These are phyloP conservation scores for Paramormyrops kingsleyae DNA, from an alignment of 2,113 vertebrate genomes.

Conservation along the genomic window DNA sequence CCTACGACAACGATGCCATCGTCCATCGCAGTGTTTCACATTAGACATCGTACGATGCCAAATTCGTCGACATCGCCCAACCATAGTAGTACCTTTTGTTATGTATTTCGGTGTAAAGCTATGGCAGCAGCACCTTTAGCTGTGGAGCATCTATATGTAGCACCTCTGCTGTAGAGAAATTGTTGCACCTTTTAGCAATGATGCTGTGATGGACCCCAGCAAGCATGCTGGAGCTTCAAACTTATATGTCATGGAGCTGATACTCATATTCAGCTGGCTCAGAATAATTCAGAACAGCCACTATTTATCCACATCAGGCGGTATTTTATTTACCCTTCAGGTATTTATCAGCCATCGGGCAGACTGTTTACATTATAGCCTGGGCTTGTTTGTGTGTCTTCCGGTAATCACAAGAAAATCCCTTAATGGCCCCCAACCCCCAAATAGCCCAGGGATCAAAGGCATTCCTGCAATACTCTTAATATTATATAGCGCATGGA, in stretches of 20 bases:
- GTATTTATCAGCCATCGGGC: not conserved
- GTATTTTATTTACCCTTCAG: not conserved
- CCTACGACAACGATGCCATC: no score
- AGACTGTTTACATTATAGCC: not conserved
- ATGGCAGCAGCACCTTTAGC: not conserved
- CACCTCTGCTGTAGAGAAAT: not conserved
- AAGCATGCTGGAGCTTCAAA: not conserved
- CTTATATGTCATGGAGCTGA: not conserved
- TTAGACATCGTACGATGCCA: no score
- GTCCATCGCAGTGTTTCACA: no score
- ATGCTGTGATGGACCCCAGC: not conserved
- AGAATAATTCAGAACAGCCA: not conserved
- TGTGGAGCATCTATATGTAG: not conserved
- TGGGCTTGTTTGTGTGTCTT: constrained; percentile 5
- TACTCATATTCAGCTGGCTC: not conserved
- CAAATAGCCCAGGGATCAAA: constrained; percentile 30
- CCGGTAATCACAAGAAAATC: constrained; percentile 16
- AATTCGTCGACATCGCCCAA: no score
- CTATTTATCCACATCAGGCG: not conserved
- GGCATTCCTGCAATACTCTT: constrained; percentile 27
- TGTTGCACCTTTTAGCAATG: not conserved
- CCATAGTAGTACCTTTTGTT: no score
- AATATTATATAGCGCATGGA: constrained; percentile 17
- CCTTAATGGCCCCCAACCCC: not conserved
- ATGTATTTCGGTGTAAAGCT: not conserved